Evolutionary conservation across 1,140 invertebrate genomes (phyloP).

Genomic region (Papilio polytes): DNA sequence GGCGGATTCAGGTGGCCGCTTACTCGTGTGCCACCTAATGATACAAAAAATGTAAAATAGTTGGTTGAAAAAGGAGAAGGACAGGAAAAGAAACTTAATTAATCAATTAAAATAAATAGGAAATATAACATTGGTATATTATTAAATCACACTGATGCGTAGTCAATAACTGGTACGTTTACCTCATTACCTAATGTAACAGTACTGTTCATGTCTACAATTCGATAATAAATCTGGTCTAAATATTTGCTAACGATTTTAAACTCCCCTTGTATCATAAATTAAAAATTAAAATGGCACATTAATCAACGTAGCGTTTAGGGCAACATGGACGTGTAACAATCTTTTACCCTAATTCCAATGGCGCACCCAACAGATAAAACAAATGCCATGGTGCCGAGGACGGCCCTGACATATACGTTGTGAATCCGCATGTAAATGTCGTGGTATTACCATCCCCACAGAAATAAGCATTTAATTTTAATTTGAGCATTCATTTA

Average conservation of each 20-base stretch:
- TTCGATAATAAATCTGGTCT: background rate
- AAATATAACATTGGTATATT: no score
- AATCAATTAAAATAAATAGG: no score
- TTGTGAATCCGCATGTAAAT: background rate
- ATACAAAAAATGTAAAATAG: no score
- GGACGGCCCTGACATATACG: slow-evolving; percentile 14
- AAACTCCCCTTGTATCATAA: background rate
- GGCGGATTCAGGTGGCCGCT: no score
- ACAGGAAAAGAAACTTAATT: no score
- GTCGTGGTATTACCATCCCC: slow-evolving; percentile 11
- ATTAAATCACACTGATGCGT: background rate
- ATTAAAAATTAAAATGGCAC: background rate
- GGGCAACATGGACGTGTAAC: background rate
- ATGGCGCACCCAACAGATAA: slow-evolving; percentile 19
- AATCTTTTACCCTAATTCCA: slow-evolving; percentile 23
- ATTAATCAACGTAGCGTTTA: slow-evolving; percentile 7
- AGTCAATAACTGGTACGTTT: background rate
- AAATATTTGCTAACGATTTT: background rate
- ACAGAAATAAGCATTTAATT: slow-evolving; percentile 7
- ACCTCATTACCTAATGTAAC: background rate
- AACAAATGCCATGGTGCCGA: slow-evolving; percentile 6
- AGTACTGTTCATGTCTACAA: background rate
- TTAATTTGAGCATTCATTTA: background rate
- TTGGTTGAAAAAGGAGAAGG: no score
- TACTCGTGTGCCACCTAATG: no score